A percentile compares a stretch with the other conserved stretches of the same genome.
Conservation (phyloP, 2,797 vertebrate genomes). For the Lophotriccus pileatus region DNA sequence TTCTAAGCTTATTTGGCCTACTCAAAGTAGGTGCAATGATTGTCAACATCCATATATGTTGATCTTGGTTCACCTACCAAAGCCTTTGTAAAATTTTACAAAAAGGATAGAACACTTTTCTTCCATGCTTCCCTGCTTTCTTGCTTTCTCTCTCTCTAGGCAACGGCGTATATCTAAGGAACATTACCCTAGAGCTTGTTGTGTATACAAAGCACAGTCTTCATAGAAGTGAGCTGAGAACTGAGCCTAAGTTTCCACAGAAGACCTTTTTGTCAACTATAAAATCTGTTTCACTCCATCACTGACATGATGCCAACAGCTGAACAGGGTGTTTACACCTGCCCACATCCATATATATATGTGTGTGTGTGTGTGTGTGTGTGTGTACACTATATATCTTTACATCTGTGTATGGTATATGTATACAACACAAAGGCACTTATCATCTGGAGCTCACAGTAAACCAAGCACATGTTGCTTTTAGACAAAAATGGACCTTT, state of each 20-base stretch:
- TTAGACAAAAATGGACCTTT: background rate
- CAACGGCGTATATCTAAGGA: background rate
- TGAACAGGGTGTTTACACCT: background rate
- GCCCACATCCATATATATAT: too few species aligned
- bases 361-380: too few species aligned
- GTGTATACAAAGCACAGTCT: background rate
- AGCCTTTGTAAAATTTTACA: background rate
- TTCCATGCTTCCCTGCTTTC: background rate
- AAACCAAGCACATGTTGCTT: background rate
- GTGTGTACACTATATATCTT: background rate
- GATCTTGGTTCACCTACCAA: background rate
- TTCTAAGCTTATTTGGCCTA: background rate
- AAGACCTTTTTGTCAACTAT: background rate
- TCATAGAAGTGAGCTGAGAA: background rate
- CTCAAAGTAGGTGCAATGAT: background rate
- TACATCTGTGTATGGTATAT: background rate
- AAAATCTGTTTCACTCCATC: background rate
- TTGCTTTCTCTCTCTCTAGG: background rate
- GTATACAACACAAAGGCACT: background rate
- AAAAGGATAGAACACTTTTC: background rate
- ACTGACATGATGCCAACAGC: background rate
- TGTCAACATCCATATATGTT: background rate
- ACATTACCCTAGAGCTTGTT: background rate
- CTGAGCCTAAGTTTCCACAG: background rate
- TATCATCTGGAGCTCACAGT: background rate